Conservation (phyloP, 2,888 invertebrate species). For the Brenthis ino region DNA sequence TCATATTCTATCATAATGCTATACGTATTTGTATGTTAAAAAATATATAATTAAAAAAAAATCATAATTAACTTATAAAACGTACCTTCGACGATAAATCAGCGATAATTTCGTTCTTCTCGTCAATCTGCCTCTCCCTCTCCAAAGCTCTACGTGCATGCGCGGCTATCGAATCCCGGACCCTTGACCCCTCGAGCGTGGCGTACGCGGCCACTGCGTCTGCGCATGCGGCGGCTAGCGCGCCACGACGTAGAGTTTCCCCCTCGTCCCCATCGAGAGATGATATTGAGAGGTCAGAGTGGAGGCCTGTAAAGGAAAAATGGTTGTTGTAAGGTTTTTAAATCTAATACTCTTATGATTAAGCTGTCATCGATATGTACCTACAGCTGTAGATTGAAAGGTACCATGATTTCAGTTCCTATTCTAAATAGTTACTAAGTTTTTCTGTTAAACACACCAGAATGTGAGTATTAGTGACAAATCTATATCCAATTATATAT, state of each 20-base stretch:
- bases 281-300: slow-evolving; percentile 86
- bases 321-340: no score
- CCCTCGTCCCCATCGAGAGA: slow-evolving; percentile 83
- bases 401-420: no score
- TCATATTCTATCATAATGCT: no score
- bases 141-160: slow-evolving; percentile 89
- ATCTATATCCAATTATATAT: no score
- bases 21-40: no score
- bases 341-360: no score
- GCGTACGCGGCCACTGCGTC: slow-evolving; percentile 88
- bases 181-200: slow-evolving; percentile 87
- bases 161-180: slow-evolving; percentile 89
- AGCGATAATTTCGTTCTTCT: slow-evolving; percentile 89
- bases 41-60: no score
- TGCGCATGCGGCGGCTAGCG: slow-evolving; percentile 87
- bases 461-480: no score
- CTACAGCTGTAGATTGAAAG: no score
- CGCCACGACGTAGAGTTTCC: slow-evolving; percentile 82
- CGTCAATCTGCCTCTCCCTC: slow-evolving; percentile 90
- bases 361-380: no score
- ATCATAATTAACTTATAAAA: not conserved
- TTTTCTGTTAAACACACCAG: no score
- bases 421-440: no score
- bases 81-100: slow-evolving; percentile 90
- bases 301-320: slow-evolving; percentile 76